phyloP scores from a whole-genome alignment of 1,140 invertebrate species.

The Paracyclopina nana region DNA sequence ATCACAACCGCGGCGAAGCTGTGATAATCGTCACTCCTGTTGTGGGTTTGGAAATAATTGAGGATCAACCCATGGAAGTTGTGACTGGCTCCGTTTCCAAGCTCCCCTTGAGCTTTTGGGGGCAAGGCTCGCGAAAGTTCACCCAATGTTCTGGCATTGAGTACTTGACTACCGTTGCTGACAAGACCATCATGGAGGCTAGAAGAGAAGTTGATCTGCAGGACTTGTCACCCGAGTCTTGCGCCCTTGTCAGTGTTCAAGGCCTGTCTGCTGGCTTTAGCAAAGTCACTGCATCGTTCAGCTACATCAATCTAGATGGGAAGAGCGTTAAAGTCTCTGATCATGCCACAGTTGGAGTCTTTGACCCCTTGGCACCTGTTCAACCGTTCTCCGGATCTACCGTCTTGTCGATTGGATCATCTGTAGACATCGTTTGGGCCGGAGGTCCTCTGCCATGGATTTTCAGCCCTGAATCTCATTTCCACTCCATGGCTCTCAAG shows the following conservation, averaged over 20 bases:
- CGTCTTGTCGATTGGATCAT: background rate
- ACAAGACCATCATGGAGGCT: too few species aligned
- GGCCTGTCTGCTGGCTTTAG: background rate
- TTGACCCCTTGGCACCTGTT: background rate
- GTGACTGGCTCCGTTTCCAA: too few species aligned
- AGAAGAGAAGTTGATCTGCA: too few species aligned
- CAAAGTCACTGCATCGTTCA: background rate
- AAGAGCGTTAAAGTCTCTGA: background rate
- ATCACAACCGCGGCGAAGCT: slow-evolving; percentile 1
- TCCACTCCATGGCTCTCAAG: background rate
- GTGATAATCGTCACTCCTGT: background rate
- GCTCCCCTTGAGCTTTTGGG: too few species aligned
- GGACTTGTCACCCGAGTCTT: too few species aligned
- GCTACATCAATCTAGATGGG: background rate
- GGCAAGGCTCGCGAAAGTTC: too few species aligned
- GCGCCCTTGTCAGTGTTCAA: background rate
- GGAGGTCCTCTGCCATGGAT: slow-evolving; percentile 10
- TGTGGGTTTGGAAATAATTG: too few species aligned
- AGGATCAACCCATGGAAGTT: too few species aligned
- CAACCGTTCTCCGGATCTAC: background rate
- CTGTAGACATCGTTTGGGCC: slow-evolving; percentile 10
- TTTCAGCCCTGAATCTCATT: background rate
- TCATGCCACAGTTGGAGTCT: background rate
- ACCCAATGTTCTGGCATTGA: too few species aligned
- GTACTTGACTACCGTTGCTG: too few species aligned